These are phyloP conservation scores for Seira sanloemensis DNA, from an alignment of 2,888 invertebrate genomes.

Conservation along the genomic window DNA sequence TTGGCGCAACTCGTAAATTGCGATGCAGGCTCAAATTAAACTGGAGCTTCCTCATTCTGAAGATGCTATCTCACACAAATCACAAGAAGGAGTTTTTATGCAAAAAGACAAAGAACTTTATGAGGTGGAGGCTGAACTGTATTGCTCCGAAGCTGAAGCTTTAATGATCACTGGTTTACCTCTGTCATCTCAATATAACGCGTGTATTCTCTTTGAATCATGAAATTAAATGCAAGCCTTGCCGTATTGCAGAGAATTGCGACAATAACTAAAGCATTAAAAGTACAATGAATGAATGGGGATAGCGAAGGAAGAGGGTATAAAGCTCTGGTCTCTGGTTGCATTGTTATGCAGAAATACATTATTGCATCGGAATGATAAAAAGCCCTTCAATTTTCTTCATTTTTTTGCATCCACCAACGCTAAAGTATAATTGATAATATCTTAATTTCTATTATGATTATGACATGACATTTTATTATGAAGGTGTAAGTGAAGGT, in stretches of 20 bases:
- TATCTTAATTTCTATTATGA: too few relatives aligned
- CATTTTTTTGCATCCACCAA: too few relatives aligned
- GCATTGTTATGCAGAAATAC: not conserved
- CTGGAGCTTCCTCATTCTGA: not conserved
- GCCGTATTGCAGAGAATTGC: not conserved
- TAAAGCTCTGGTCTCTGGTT: not conserved
- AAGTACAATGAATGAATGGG: not conserved
- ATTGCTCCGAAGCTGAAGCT: not conserved
- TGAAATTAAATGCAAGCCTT: not conserved
- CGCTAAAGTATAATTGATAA: too few relatives aligned
- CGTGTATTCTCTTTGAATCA: too few relatives aligned
- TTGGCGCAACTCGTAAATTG: not conserved
- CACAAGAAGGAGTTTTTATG: not conserved
- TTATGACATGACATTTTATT: too few relatives aligned
- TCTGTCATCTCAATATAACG: not conserved
- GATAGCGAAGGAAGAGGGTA: not conserved
- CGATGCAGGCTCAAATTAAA: too few relatives aligned
- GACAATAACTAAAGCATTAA: not conserved
- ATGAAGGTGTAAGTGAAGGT: too few relatives aligned
- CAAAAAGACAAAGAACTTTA: not conserved
- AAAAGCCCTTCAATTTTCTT: too few relatives aligned
- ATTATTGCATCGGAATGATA: not conserved
- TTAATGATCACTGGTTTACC: not conserved
- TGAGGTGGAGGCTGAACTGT: not conserved
- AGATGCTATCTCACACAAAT: not conserved